Evolutionary conservation across 2,113 vertebrate genomes (phyloP).

Genomic region (Rhadina sibilatrix): DNA sequence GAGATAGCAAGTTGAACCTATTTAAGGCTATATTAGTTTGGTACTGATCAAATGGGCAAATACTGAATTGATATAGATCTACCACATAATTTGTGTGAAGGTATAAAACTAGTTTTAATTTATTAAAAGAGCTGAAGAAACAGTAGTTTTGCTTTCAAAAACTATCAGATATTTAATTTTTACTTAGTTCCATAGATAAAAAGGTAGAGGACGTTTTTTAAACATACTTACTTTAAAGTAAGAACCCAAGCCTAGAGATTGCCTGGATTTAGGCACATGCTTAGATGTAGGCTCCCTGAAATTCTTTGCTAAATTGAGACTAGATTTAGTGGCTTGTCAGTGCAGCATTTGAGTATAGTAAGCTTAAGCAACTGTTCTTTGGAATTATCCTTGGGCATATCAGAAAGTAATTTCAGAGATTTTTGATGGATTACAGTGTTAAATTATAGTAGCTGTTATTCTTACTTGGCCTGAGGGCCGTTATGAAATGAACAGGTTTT

Average conservation of each 20-base stretch:
- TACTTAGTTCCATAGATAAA: background rate
- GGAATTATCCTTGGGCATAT: conserved; percentile 4
- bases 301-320: background rate
- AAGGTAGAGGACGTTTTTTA: background rate
- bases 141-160: background rate
- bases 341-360: background rate
- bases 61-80: background rate
- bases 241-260: background rate
- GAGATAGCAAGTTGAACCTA: background rate
- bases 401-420: conserved; percentile 34
- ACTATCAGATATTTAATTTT: background rate
- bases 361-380: conserved; percentile 24
- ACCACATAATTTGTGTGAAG: background rate
- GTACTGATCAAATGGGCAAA: background rate
- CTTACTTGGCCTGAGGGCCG: background rate
- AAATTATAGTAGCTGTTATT: background rate
- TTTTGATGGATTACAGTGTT: conserved; percentile 27
- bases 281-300: background rate
- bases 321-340: conserved; percentile 26
- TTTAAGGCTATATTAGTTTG: background rate
- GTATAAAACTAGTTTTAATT: background rate
- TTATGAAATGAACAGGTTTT: background rate
- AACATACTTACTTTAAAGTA: background rate
- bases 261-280: background rate
- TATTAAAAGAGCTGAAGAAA: background rate